phyloP scores from a whole-genome alignment of 2,113 vertebrate species.

The Colius striatus region DNA sequence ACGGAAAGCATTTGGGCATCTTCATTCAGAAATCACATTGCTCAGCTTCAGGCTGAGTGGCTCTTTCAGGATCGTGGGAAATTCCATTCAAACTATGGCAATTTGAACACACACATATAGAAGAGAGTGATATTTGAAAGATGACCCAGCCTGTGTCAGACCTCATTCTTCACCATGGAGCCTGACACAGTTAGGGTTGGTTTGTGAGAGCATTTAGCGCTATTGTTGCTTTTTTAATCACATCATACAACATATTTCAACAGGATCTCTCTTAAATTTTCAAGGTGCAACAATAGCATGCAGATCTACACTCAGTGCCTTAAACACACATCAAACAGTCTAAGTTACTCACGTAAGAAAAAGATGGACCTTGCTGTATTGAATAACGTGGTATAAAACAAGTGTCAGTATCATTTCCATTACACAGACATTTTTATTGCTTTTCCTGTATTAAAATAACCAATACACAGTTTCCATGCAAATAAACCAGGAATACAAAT shows the following conservation, averaged over 20 bases:
- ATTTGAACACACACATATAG: conserved; percentile 9
- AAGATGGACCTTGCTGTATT: conserved; percentile 84
- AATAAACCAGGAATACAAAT: neutral
- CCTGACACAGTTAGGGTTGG: neutral
- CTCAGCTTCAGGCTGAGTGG: conserved; percentile 35
- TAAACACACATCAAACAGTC: conserved; percentile 84
- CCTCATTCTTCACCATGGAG: neutral
- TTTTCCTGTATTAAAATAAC: conserved; percentile 35
- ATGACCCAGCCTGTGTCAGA: conserved; percentile 35
- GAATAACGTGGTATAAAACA: conserved; percentile 80
- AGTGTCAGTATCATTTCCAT: conserved; percentile 70
- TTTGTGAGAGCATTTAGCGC: conserved; percentile 49
- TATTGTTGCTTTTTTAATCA: conserved; percentile 44
- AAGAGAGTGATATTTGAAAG: neutral
- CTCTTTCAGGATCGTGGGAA: conserved; percentile 57
- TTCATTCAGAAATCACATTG: neutral
- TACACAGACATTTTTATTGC: conserved; percentile 15
- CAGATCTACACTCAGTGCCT: conserved; percentile 85
- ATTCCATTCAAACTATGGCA: conserved; percentile 9
- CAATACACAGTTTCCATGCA: conserved; percentile 2
- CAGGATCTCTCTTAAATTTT: conserved; percentile 13
- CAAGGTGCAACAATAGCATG: conserved; percentile 84
- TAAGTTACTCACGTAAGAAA: conserved; percentile 92
- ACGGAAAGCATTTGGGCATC: neutral
- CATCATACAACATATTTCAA: conserved; percentile 41